Conservation (phyloP, 2,797 vertebrate species). For the Leptoclinus maculatus region DNA sequence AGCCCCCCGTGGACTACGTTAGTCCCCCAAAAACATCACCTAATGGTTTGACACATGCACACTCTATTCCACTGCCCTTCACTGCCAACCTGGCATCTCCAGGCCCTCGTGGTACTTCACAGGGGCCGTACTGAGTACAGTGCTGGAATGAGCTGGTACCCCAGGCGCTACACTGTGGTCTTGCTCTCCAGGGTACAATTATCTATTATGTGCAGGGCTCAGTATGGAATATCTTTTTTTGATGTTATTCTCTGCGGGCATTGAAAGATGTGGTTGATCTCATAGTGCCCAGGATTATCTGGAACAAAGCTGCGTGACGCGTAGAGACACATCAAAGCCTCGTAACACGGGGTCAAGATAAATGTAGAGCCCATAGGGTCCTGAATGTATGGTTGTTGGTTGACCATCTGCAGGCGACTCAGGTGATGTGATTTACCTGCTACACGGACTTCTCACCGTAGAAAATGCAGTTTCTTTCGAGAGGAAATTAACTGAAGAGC, state of each 20-base stretch:
- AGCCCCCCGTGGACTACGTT: not conserved
- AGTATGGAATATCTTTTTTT: conserved; percentile 48
- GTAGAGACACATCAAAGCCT: conserved; percentile 32
- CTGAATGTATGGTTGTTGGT: not conserved
- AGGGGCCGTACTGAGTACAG: conserved; percentile 15
- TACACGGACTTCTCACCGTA: not conserved
- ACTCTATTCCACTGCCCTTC: not conserved
- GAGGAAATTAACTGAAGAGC: not conserved
- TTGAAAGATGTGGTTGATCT: conserved; percentile 42
- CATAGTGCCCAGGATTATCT: conserved; percentile 23
- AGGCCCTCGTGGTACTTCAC: conserved; percentile 14
- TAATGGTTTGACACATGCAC: conserved; percentile 1
- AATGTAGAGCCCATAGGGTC: not conserved
- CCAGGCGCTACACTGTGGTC: conserved; percentile 11
- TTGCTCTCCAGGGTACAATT: conserved; percentile 68
- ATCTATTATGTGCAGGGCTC: conserved; percentile 56
- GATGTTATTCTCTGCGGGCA: conserved; percentile 49
- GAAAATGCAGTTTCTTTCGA: not conserved
- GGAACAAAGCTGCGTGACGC: conserved; percentile 43
- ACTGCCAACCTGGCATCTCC: conserved; percentile 6
- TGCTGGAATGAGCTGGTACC: conserved; percentile 23
- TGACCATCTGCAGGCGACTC: not conserved
- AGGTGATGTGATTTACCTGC: conserved; percentile 7
- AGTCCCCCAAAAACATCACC: conserved; percentile 18
- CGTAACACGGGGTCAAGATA: not conserved